Percentiles rank a stretch among this genome's conserved stretches.
phyloP scores from a whole-genome alignment of 2,888 invertebrate genomes.

The Gonocerus acuteangulatus region DNA sequence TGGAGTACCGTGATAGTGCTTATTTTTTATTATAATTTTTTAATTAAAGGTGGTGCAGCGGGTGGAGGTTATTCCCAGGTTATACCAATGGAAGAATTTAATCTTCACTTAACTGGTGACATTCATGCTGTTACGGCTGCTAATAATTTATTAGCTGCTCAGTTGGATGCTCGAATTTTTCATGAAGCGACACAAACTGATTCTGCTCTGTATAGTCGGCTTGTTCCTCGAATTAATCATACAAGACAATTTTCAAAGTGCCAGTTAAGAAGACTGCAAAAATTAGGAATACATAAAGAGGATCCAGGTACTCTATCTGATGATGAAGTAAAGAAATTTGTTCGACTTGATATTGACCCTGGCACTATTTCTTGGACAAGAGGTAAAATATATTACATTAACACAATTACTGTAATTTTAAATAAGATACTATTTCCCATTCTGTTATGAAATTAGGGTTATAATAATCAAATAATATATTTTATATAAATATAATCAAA shows the following conservation, averaged over 20 bases:
- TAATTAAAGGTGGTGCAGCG: slow-evolving; percentile 94
- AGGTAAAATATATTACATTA: slow-evolving; percentile 38
- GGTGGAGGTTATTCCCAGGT: slow-evolving; percentile 96
- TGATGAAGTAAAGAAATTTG: slow-evolving; percentile 72
- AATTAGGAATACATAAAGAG: slow-evolving; percentile 74
- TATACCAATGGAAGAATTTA: slow-evolving; percentile 99
- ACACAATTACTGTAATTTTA: background rate
- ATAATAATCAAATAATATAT: background rate
- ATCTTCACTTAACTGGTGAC: slow-evolving; percentile 94
- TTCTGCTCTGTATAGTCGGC: slow-evolving; percentile 71
- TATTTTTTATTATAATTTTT: too few species aligned
- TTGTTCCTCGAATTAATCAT: slow-evolving; percentile 85
- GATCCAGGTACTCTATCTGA: slow-evolving; percentile 71
- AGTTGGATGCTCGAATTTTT: slow-evolving; percentile 92
- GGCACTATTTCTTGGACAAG: slow-evolving; percentile 87
- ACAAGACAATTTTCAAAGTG: slow-evolving; percentile 75
- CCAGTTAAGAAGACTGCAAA: slow-evolving; percentile 65
- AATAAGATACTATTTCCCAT: background rate
- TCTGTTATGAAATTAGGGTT: background rate
- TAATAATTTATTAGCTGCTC: slow-evolving; percentile 94
- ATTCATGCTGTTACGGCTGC: slow-evolving; percentile 98
- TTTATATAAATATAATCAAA: background rate
- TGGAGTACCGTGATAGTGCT: too few species aligned
- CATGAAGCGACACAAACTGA: slow-evolving; percentile 92
- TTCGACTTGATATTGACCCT: slow-evolving; percentile 83